Evolutionary conservation across 2,113 vertebrate genomes (phyloP), one percentile per base, ranked within the genome.

Genomic region (Rallus limicola): DNA sequence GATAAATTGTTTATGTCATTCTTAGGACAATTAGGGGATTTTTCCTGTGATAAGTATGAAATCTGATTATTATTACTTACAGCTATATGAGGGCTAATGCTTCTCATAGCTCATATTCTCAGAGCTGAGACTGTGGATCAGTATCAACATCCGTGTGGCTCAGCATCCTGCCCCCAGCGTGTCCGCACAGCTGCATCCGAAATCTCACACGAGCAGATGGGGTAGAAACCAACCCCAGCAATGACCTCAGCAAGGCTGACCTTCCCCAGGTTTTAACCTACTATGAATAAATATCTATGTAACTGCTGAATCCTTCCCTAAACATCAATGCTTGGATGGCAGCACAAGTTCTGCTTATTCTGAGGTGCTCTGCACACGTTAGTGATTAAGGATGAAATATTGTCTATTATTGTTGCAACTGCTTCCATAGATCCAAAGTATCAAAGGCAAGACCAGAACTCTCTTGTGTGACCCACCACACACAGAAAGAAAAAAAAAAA

Each of bases 171-270:
- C 64, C 24, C 16, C 8, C 0, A 2, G 46, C 5, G 0, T 38
- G 36, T 63, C 86, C 64, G 75, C 68, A 74, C 86, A 94, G 59
- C 90, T 94, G 92, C 82, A 80, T 81, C 79, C 16, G 9, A 92
- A 94, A 88, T 33, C 64, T 69, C 75, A 72, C 38, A 33, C 10
- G 16, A 31, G 44, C 75, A 77, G 53, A 40, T 38, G 24, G 58
- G 62, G 71, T 62, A 72, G 31, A 65, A 94, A 80, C 29, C 58
- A 75, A 2, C 40, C 92, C 59, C 71, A 83, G 50, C 63, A 44
- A 16, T 92, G 86, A 86, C 59, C 78, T 95, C 79, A 79, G 29
- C 21, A 21, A 17, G 36, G 63, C n/a, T 28, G 60, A 55, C 62
- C 26, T 65, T 71, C 29, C 52, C 67, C 85, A 44, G 4, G 3